Conservation (phyloP, 2,113 vertebrate species). For the Centropus bengalensis region DNA sequence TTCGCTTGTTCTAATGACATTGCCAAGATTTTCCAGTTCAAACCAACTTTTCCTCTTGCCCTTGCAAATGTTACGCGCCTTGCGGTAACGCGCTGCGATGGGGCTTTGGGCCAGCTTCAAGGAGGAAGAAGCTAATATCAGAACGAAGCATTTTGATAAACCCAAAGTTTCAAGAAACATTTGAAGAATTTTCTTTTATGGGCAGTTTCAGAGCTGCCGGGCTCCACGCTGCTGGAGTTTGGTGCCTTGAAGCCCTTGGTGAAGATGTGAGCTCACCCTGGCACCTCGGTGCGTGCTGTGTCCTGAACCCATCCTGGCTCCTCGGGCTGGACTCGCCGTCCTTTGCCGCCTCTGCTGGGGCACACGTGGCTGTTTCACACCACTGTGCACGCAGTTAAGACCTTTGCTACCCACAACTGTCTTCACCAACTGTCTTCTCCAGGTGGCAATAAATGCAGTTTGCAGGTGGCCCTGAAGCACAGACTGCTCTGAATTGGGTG, state of each 20-base stretch:
- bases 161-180: neutral
- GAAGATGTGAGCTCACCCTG: neutral
- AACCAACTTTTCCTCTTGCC: neutral
- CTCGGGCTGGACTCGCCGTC: neutral
- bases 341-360: neutral
- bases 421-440: neutral
- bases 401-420: neutral
- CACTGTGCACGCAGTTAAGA: accelerated
- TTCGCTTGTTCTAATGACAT: constrained; percentile 36
- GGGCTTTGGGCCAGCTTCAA: constrained; percentile 18
- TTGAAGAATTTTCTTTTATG: neutral
- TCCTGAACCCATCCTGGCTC: neutral
- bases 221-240: neutral
- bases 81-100: neutral
- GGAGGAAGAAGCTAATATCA: neutral
- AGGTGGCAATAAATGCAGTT: neutral
- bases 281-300: neutral
- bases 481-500: neutral
- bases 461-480: neutral
- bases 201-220: neutral
- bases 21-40: constrained; percentile 30
- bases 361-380: neutral
- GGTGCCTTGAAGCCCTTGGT: neutral
- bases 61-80: neutral
- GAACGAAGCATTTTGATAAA: neutral